A percentile compares a stretch with the other conserved stretches of the same genome.
Evolutionary conservation across 2,888 invertebrate species (phyloP).

Genomic region (Xylota sylvarum): DNA sequence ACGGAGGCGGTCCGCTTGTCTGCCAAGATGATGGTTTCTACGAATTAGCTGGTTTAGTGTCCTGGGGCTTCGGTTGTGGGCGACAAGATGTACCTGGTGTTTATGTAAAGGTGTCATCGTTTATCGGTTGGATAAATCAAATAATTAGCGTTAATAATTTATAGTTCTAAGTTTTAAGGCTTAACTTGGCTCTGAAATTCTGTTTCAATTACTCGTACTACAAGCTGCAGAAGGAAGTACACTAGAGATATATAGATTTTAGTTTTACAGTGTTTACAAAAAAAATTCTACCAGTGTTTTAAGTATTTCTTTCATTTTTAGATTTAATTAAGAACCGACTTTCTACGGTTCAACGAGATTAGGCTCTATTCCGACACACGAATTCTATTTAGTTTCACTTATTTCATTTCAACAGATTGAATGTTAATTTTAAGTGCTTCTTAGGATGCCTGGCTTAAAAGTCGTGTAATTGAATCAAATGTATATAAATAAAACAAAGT

Average conservation of each 20-base stretch:
- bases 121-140: slow-evolving; percentile 98
- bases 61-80: slow-evolving; percentile 98
- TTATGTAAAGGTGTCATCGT: slow-evolving; percentile 97
- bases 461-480: slow-evolving; percentile 68
- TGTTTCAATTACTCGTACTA: slow-evolving; percentile 65
- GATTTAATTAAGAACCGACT: background rate
- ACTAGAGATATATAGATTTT: slow-evolving; percentile 7
- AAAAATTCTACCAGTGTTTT: slow-evolving; percentile 66
- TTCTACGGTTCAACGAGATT: slow-evolving; percentile 5
- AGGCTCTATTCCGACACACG: too few relatives aligned
- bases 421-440: slow-evolving; percentile 41
- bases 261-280: background rate
- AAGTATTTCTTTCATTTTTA: slow-evolving; percentile 20
- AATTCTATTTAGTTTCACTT: slow-evolving; percentile 15
- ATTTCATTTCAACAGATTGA: slow-evolving; percentile 27
- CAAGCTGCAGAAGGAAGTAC: slow-evolving; percentile 3
- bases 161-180: slow-evolving; percentile 84
- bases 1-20: slow-evolving; percentile 96
- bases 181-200: slow-evolving; percentile 27
- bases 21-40: slow-evolving; percentile 97
- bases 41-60: slow-evolving; percentile 96
- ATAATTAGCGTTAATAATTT: slow-evolving; percentile 97
- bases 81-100: slow-evolving; percentile 97
- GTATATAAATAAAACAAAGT: slow-evolving; percentile 61
- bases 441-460: slow-evolving; percentile 20